Percentiles rank a stretch among this genome's conserved stretches.
phyloP scores from a whole-genome alignment of 2,113 vertebrate species.

The Grallaria varia region DNA sequence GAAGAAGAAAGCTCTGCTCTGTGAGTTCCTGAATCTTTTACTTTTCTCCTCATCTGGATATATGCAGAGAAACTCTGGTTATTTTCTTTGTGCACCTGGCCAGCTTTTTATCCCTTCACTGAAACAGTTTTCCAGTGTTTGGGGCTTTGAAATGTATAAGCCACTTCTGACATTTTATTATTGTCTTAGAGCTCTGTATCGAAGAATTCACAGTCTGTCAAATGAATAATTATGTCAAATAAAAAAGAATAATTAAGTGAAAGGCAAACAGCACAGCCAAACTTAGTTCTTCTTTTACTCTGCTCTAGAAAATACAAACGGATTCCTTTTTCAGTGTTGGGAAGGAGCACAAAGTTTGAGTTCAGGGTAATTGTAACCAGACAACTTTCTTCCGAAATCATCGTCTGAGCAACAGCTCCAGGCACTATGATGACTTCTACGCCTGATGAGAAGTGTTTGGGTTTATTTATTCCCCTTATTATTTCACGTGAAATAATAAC shows the following conservation, averaged over 20 bases:
- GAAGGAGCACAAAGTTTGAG: not conserved
- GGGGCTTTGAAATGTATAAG: not conserved
- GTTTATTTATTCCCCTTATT: not conserved
- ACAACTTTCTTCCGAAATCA: not conserved
- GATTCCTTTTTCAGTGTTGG: not conserved
- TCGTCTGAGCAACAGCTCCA: not conserved
- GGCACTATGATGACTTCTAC: not conserved
- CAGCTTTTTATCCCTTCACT: not conserved
- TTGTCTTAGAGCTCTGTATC: not conserved
- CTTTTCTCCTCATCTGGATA: not conserved
- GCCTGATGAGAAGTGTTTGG: not conserved
- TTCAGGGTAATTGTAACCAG: conserved; percentile 2
- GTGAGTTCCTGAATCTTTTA: not conserved
- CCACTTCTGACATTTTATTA: not conserved
- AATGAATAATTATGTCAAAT: not conserved
- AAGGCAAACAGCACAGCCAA: not conserved
- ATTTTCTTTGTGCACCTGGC: not conserved
- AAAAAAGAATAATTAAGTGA: not conserved
- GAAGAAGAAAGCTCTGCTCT: not conserved
- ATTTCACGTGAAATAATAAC: not conserved
- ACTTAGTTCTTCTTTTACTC: not conserved
- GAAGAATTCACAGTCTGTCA: not conserved
- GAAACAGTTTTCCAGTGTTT: not conserved
- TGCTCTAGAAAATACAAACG: not conserved
- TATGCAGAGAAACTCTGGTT: not conserved